Percentiles rank a stretch among this genome's conserved stretches.
phyloP scores from a whole-genome alignment of 2,888 invertebrate genomes.

The Drosophila meridiana region DNA sequence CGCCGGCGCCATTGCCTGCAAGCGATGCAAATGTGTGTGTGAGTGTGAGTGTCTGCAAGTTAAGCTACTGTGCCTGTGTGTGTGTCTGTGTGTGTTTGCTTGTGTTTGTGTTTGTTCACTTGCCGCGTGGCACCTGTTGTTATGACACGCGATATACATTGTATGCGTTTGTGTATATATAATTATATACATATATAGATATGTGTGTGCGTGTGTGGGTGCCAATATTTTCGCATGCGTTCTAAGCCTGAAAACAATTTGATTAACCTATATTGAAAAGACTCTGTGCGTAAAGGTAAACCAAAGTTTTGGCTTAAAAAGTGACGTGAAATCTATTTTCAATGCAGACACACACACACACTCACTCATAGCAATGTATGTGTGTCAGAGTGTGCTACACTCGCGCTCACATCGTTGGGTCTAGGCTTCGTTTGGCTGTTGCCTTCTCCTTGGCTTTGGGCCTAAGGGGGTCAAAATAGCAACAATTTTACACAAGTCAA shows the following conservation, averaged over 20 bases:
- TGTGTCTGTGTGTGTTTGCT: conserved; percentile 22
- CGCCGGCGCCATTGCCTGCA: conserved; percentile 21
- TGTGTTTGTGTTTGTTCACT: conserved; percentile 37
- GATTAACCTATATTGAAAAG: conserved; percentile 32
- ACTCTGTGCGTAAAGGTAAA: conserved; percentile 5
- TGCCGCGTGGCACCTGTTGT: conserved; percentile 72
- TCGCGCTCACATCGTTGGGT: conserved; percentile 24
- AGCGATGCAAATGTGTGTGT: conserved; percentile 32
- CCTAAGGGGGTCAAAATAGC: conserved; percentile 72
- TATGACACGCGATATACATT: conserved; percentile 66
- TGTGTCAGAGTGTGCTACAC: conserved; percentile 21
- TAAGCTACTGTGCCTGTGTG: conserved; percentile 13
- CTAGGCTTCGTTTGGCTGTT: conserved; percentile 14
- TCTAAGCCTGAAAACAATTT: conserved; percentile 18
- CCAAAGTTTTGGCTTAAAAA: conserved; percentile 37
- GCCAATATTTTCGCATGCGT: conserved; percentile 11
- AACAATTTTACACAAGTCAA: conserved; percentile 77
- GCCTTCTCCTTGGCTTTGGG: conserved; percentile 83
- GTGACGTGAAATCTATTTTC: conserved; percentile 38
- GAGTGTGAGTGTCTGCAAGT: conserved; percentile 7
- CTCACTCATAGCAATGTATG: neutral
- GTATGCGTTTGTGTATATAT: neutral
- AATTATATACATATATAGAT: neutral
- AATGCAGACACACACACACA: neutral
- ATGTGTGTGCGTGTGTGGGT: conserved; percentile 12